phyloP scores from a whole-genome alignment of 1,140 invertebrate species.

The Procambarus clarkii region DNA sequence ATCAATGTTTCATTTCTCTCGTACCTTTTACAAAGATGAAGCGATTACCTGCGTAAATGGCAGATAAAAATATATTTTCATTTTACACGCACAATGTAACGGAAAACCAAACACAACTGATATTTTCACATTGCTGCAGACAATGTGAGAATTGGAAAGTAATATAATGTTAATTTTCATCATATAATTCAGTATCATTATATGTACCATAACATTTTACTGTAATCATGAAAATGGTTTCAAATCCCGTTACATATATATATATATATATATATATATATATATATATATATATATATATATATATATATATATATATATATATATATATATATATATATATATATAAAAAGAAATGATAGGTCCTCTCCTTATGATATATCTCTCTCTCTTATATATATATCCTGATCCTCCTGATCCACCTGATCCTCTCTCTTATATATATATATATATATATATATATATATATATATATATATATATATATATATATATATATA shows the following conservation, averaged over 20 bases:
- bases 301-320: constrained; percentile 14
- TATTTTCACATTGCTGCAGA: neutral
- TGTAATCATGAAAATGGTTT: too few species aligned
- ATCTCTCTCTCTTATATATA: too few species aligned
- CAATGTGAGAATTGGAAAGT: too few species aligned
- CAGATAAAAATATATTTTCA: neutral
- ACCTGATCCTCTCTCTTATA: too few species aligned
- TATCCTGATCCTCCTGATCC: too few species aligned
- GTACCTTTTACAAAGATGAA: neutral
- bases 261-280: constrained; percentile 23
- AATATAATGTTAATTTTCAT: too few species aligned
- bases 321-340: constrained; percentile 6
- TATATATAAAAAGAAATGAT: constrained; percentile 6
- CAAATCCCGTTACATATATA: too few species aligned
- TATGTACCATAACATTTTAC: too few species aligned
- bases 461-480: constrained; percentile 25
- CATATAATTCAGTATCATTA: too few species aligned
- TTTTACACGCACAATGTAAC: neutral
- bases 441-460: constrained; percentile 30
- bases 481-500: constrained; percentile 25
- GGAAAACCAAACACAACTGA: neutral
- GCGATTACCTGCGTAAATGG: neutral
- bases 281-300: constrained; percentile 41
- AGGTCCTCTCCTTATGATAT: too few species aligned
- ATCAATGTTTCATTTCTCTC: constrained; percentile 4